Percentiles rank a stretch among this genome's conserved stretches.
Evolutionary conservation across 2,113 vertebrate genomes (phyloP).

Genomic region (Aix galericulata): DNA sequence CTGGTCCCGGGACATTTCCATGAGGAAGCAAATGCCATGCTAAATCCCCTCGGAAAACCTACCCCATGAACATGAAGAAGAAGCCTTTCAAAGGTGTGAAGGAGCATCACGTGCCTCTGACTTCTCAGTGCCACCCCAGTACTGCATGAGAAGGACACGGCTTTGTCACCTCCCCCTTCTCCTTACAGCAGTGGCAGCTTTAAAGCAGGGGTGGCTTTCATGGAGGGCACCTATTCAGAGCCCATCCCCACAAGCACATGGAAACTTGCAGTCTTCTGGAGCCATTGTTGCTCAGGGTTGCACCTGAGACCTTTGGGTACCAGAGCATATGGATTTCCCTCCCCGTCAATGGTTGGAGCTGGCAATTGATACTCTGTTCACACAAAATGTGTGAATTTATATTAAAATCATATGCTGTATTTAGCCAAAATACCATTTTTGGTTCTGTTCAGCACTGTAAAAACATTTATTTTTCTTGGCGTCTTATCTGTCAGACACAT

Average conservation of each 20-base stretch:
- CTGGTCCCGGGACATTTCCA: not conserved
- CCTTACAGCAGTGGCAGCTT: not conserved
- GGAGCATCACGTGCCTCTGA: not conserved
- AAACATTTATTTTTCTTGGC: conserved; percentile 7
- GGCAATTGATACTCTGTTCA: not conserved
- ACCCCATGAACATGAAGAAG: not conserved
- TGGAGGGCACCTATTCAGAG: not conserved
- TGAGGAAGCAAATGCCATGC: not conserved
- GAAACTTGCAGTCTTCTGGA: not conserved
- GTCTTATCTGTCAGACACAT: conserved; percentile 49
- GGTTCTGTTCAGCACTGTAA: not conserved
- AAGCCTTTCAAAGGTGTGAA: not conserved
- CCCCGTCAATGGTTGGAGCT: not conserved
- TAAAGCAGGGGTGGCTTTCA: not conserved
- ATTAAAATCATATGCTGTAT: conserved; percentile 10
- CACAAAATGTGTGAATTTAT: not conserved
- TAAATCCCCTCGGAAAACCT: not conserved
- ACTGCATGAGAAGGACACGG: not conserved
- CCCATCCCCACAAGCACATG: not conserved
- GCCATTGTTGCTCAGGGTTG: not conserved
- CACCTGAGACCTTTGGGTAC: conserved; percentile 20
- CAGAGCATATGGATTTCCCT: not conserved
- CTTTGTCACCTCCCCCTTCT: not conserved
- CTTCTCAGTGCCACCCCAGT: not conserved
- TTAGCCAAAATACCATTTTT: conserved; percentile 15